Percentiles rank a stretch among this genome's conserved stretches.
Evolutionary conservation across 2,113 vertebrate species (phyloP).

Genomic region (Mustela nigripes): DNA sequence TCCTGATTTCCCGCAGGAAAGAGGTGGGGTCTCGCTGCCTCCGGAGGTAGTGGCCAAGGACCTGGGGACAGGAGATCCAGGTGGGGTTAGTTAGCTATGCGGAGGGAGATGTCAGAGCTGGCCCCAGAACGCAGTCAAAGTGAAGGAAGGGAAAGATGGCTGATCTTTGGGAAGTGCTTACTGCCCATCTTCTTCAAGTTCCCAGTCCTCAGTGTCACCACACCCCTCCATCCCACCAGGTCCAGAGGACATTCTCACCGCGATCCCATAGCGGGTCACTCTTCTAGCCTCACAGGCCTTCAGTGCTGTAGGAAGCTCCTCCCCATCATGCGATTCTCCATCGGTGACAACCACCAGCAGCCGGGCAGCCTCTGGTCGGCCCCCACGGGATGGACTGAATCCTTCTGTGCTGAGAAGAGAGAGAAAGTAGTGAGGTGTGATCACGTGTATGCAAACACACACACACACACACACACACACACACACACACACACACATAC

Average conservation of each 20-base stretch:
- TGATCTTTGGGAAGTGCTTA: not conserved
- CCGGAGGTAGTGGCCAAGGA: constrained; percentile 96
- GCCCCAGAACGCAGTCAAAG: not conserved
- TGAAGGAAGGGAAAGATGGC: not conserved
- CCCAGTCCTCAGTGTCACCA: not conserved
- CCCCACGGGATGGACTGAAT: constrained; percentile 91
- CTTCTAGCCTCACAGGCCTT: constrained; percentile 92
- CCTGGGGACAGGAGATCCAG: constrained; percentile 84
- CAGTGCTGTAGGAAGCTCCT: constrained; percentile 93
- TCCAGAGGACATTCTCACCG: constrained; percentile 87
- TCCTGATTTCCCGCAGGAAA: constrained; percentile 96
- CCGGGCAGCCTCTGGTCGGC: constrained; percentile 92
- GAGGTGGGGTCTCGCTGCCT: constrained; percentile 95
- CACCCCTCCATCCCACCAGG: not conserved
- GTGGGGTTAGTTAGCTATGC: not conserved
- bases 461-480: not conserved
- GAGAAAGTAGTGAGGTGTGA: not conserved
- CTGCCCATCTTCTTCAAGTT: not conserved
- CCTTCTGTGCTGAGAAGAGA: constrained; percentile 91
- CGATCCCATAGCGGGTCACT: constrained; percentile 96
- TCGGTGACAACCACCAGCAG: constrained; percentile 98
- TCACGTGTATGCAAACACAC: not conserved
- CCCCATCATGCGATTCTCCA: constrained; percentile 96
- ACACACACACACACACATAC: no score
- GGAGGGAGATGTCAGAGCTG: not conserved